phyloP scores from a whole-genome alignment of 1,140 invertebrate genomes.

The Reticulitermes speratus region DNA sequence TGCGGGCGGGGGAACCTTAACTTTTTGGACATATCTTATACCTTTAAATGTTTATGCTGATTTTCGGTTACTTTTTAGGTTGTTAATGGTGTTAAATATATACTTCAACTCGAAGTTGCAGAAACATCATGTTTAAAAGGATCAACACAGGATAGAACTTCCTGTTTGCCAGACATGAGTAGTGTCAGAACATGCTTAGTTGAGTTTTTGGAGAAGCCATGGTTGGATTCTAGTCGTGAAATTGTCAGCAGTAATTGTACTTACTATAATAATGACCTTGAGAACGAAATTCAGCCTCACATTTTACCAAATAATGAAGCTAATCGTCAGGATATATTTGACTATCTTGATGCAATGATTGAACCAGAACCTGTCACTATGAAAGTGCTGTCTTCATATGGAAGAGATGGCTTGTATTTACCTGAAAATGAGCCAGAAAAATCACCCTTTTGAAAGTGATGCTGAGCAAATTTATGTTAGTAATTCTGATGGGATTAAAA shows the following conservation, averaged over 20 bases:
- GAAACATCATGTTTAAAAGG: conserved; percentile 29
- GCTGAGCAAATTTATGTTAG: not conserved
- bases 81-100: conserved; percentile 33
- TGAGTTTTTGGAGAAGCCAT: conserved; percentile 46
- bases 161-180: conserved; percentile 1
- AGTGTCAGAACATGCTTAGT: conserved; percentile 40
- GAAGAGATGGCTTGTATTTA: not conserved
- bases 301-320: not conserved
- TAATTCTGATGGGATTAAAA: not conserved
- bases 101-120: conserved; percentile 28
- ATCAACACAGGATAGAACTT: not conserved
- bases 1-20: too few relatives aligned
- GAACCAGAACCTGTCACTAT: not conserved
- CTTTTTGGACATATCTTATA: too few relatives aligned
- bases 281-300: conserved; percentile 37
- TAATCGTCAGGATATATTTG: conserved; percentile 17
- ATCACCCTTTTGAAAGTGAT: not conserved
- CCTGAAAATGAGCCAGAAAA: not conserved
- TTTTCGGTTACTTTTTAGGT: conserved; percentile 14
- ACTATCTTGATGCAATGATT: conserved; percentile 24
- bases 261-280: conserved; percentile 36
- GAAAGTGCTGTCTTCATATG: not conserved
- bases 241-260: conserved; percentile 49
- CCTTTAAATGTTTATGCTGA: too few relatives aligned
- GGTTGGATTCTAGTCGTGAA: conserved; percentile 40